Evolutionary conservation across 2,888 invertebrate genomes (phyloP), one percentile per base, ranked within the genome.

Genomic region (Callyntrura sp.): DNA sequence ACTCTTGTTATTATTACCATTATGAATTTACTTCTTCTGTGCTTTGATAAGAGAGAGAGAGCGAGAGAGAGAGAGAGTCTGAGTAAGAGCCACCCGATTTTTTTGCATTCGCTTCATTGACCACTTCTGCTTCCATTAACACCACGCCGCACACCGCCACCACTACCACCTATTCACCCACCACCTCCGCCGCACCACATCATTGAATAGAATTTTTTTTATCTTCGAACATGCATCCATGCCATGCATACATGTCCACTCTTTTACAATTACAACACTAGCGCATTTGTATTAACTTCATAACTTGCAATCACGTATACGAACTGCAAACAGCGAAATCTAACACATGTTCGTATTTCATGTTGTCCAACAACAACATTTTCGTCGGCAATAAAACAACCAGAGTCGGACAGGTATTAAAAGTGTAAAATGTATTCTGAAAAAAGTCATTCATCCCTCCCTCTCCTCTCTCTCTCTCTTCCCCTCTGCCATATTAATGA

Each of bases 61-160:
- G 9, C 11, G 51, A 5, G 4, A 51, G 51, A 51, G 51, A 45
- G 45, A 45, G 45, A 45, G 45, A 45, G 45, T 62, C 6, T 62
- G 20, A 14, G 14, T 65, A 65, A 25, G 62, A 65, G 62, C 62
- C 73, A 70, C 68, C 43, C 43, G 68, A 70, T 43, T 43, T 43
- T n/a, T 70, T 70, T 70, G 17, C 73, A 48, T 48, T 3, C 12
- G 14, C 14, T 48, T 20, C 65, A 79, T 60, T 89, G 78, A 89
- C 76, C 84, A 79, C 84, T 57, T 85, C 57, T 65, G 79, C 84
- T 89, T 79, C 89, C 89, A 73, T 84, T 88, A 83, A 87, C 79
- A 78, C 86, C 68, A 79, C 45, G 8, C 11, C 45, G 20, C 68
- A 79, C 45, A 8, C 11, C 45, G 20, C 23, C 73, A 48, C 73